Conservation (phyloP, 1,140 invertebrate genomes). For the Ptiloglossa arizonensis region DNA sequence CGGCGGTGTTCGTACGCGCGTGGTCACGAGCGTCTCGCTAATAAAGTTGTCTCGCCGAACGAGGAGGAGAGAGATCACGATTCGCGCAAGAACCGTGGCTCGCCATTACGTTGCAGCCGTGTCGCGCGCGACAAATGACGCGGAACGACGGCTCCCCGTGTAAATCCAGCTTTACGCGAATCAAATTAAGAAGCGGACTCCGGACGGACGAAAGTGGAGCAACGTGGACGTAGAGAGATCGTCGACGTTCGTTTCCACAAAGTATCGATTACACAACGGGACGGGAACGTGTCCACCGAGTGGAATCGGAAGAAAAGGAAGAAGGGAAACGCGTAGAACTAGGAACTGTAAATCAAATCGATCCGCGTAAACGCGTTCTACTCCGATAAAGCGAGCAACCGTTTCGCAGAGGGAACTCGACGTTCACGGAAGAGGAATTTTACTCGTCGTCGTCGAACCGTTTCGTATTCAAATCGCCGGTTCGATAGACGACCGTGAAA, state of each 20-base stretch:
- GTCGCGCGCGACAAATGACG: constrained; percentile 4
- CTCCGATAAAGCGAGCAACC: neutral
- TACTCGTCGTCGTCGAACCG: constrained; percentile 7
- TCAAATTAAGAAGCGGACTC: neutral
- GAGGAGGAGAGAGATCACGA: neutral
- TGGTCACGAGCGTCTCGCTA: neutral
- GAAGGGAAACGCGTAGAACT: neutral
- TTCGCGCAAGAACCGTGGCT: neutral
- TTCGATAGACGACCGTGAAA: neutral
- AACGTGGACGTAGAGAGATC: neutral
- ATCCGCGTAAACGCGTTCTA: constrained; percentile 13
- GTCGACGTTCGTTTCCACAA: neutral
- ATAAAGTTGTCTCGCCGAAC: constrained; percentile 23
- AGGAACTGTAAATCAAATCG: constrained; percentile 22
- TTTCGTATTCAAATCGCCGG: neutral
- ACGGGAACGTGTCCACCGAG: neutral
- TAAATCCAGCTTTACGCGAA: constrained; percentile 1
- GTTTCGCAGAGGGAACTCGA: constrained; percentile 10
- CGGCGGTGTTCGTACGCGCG: neutral
- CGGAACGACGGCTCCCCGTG: constrained; percentile 23
- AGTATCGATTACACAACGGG: neutral
- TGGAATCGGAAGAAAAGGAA: neutral
- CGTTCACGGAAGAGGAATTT: constrained; percentile 15
- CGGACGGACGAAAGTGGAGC: neutral
- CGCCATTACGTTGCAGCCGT: neutral